A percentile compares a stretch with the other conserved stretches of the same genome.
These are phyloP conservation scores for Dichetophora obliterata DNA, from an alignment of 2,888 invertebrate genomes.

Conservation along the genomic window DNA sequence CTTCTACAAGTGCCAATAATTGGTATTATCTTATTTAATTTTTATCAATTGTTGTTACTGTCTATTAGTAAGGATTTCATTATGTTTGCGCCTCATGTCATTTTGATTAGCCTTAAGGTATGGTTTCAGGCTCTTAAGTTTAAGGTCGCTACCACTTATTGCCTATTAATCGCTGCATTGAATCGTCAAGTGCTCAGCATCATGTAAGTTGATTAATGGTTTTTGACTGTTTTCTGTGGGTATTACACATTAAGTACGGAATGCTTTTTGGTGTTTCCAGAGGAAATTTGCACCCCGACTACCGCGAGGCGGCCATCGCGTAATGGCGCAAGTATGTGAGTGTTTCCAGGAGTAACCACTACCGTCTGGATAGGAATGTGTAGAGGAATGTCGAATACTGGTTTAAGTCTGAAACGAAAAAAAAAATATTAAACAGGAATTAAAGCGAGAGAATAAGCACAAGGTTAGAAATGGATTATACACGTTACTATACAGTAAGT, in stretches of 20 bases:
- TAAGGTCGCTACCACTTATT: background rate
- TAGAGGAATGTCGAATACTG: constrained; percentile 71
- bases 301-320: constrained; percentile 73
- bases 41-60: background rate
- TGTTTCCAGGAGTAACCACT: constrained; percentile 71
- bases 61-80: constrained; percentile 17
- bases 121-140: background rate
- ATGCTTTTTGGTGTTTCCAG: constrained; percentile 64
- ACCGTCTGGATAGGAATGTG: constrained; percentile 72
- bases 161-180: background rate
- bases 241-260: constrained; percentile 68
- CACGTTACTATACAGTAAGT: no score
- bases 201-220: background rate
- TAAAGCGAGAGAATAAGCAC: background rate
- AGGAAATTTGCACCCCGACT: constrained; percentile 69
- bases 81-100: background rate
- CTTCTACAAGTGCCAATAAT: background rate
- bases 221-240: background rate
- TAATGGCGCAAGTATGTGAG: constrained; percentile 74
- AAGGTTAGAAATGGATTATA: no score
- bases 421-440: constrained; percentile 25
- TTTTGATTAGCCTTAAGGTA: background rate
- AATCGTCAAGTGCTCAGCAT: background rate
- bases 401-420: constrained; percentile 68
- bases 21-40: background rate